Base-by-base conservation (phyloP, 2,113 vertebrate species). In the Thryonomys swinderianus region DNA sequence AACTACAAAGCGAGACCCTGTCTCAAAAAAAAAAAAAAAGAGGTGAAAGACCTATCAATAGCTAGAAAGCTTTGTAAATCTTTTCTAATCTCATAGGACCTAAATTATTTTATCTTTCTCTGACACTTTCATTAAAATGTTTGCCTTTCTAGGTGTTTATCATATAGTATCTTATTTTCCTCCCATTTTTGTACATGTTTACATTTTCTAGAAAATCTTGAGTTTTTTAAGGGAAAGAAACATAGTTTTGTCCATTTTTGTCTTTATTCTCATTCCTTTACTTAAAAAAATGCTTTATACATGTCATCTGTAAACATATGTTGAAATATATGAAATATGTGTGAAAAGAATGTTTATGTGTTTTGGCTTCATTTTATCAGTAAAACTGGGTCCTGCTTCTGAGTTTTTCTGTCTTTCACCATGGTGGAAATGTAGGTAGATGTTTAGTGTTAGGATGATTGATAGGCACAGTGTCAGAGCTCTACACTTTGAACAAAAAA, bases 311-410 rank as follows among this genome's bases (percentile, higher is more conserved):
- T 84, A 95, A 92, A 71, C 59, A 13, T 62, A 37, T 85, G 32
- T 64, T 71, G 25, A 85, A 40, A 69, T 85, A 69, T 69, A n/a
- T n/a, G 30, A 85, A 66, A 66, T 20, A 25, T 17, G 18, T 48
- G 40, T 69, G 30, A 27, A 53, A 85, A 83, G 42, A 83, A 64
- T 34, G 30, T 64, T 53, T 11, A 34, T 57, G 57, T 74, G 48
- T 85, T 80, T 90, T 93, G 89, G 81, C 80, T 95, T 92, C 71
- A 57, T 95, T 73, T 93, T 13, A 57, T 37, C 64, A 73, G 57
- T 27, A 73, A 73, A 21, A 89, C 40, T 45, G 32, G 53, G 30
- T 25, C 32, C 21, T 32, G 25, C 64, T 85, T 64, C 87, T 95
- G n/a, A n/a, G 71, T n/a, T 79, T 42, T 57, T 71, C 42, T 25